Conservation (phyloP, 2,888 invertebrate genomes). For the Anagyrus pseudococci region DNA sequence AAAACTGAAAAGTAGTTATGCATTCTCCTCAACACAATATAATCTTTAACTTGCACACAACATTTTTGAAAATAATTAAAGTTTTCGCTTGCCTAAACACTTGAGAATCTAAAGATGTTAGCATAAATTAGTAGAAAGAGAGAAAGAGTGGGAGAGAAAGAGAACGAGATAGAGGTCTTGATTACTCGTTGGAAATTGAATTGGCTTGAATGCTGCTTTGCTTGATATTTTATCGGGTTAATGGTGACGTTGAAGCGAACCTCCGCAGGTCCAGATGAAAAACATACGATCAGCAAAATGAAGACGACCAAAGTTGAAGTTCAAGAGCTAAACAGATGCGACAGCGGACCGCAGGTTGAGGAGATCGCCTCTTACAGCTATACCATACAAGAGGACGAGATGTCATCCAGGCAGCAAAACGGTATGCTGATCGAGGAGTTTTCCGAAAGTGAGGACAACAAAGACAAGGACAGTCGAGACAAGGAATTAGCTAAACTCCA, state of each 20-base stretch:
- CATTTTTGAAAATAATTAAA: too few relatives aligned
- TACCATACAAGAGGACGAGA: slow-evolving; percentile 63
- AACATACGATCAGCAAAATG: slow-evolving; percentile 72
- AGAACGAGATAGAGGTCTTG: too few relatives aligned
- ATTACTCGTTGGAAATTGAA: too few relatives aligned
- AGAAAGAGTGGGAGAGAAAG: too few relatives aligned
- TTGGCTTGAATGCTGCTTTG: not conserved
- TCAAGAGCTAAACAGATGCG: slow-evolving; percentile 61
- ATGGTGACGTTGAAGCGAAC: slow-evolving; percentile 46
- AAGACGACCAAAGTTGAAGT: slow-evolving; percentile 68
- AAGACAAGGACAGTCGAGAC: slow-evolving; percentile 35
- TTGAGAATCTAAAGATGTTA: too few relatives aligned
- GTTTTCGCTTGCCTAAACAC: too few relatives aligned
- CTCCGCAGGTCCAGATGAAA: slow-evolving; percentile 71
- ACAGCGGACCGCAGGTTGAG: slow-evolving; percentile 67
- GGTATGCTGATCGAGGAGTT: slow-evolving; percentile 60
- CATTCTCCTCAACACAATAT: too few relatives aligned
- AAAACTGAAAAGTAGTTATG: too few relatives aligned
- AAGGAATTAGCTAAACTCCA: slow-evolving; percentile 32
- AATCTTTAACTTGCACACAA: too few relatives aligned
- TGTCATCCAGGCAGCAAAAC: slow-evolving; percentile 48
- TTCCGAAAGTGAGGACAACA: slow-evolving; percentile 62
- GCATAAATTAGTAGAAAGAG: not conserved
- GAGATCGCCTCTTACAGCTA: slow-evolving; percentile 70
- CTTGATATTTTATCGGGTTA: slow-evolving; percentile 7